Evolutionary conservation across 2,113 vertebrate genomes (phyloP), one percentile per base, ranked within the genome.

Genomic region (Erythrocercus mccallii): DNA sequence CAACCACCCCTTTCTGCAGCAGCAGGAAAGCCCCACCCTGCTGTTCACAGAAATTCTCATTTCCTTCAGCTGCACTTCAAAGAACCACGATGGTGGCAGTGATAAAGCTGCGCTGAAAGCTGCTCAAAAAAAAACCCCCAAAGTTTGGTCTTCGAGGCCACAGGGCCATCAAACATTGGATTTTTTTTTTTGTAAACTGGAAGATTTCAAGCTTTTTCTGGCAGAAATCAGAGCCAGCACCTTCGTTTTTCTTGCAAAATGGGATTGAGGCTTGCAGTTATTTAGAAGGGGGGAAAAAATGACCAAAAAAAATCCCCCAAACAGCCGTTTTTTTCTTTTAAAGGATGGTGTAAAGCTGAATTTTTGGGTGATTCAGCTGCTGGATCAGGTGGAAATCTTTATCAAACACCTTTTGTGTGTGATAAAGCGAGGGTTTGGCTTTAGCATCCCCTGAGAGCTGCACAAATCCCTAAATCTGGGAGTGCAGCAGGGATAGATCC

Each of bases 1-100:
- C 42, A 44, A 33, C 18, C 76, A 69, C 25, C 45, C 1, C 60
- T 48, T 44, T 13, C 6, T 73, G 19, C 31, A 88, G 53, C 74
- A 78, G 83, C 83, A 66, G 84, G 81, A 70, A 70, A 50, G 38
- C 33, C 57, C 66, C 84, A 66, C 90, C 84, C 91, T 68, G 93
- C 76, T 77, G 71, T 4, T 89, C 15, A 3, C 68, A 83, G 88
- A 69, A 23, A 14, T 50, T 44, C 15, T 61, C 14, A 40, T 76
- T 71, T 76, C 84, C 66, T 88, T 70, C 42, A n/a, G 70, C 70
- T 62, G 56, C n/a, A 2, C 48, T 47, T 66, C 69, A 58, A 24
- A 88, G 92, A 24, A 28, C 53, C 53, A 15, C 42, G 45, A 50
- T 15, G 58, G 24, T 6, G 6, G 8, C 48, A 0, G 1, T 0